Base-by-base conservation (phyloP, 2,888 invertebrate genomes). In the Diarsia mendica region DNA sequence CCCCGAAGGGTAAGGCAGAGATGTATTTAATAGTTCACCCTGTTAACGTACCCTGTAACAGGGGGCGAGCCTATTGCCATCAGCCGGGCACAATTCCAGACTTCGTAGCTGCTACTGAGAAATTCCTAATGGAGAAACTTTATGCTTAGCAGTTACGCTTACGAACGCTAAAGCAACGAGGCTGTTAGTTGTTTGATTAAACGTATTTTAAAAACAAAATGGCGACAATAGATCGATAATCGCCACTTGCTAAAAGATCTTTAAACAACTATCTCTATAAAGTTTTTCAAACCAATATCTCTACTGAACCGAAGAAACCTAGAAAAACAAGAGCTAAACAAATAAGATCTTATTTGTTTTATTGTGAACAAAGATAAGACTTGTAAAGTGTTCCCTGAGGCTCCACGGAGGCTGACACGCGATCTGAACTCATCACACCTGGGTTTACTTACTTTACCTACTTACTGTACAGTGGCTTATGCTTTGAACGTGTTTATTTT, bases 321-420 rank as follows among this genome's bases (percentile, higher is more conserved):
- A 53, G 15, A 53, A 84, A 79, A 84, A 67, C 76, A 85, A 84
- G 60, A 73, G 67, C 55, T 66, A 68, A 72, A 66, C 71, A 82
- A 84, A 82, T 76, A 82, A 61, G 55, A 51, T 75, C 48, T 71
- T 75, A 77, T 85, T 83, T 84, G 83, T 82, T 84, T 78, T 80
- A 85, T 77, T 76, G 79, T 77, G 70, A 67, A 72, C 65, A 76
- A 63, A 60, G 67, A 60, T 73, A 60, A 51, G 72, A 75, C 68
- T 75, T 64, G 71, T 72, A 79, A 87, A 89, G 76, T 70, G 67
- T 77, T 87, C 79, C 81, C 80, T 67, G 53, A 68, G 75, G 71
- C 65, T 61, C 53, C 60, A 28, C 58, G 75, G 71, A 71, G 70
- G 39, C 69, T 70, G 60, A 81, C 78, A 76, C 71, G 80, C 72